Evolutionary conservation across 2,113 vertebrate species (phyloP), one percentile per base, ranked within the genome.

Genomic region (Chaenocephalus aceratus): DNA sequence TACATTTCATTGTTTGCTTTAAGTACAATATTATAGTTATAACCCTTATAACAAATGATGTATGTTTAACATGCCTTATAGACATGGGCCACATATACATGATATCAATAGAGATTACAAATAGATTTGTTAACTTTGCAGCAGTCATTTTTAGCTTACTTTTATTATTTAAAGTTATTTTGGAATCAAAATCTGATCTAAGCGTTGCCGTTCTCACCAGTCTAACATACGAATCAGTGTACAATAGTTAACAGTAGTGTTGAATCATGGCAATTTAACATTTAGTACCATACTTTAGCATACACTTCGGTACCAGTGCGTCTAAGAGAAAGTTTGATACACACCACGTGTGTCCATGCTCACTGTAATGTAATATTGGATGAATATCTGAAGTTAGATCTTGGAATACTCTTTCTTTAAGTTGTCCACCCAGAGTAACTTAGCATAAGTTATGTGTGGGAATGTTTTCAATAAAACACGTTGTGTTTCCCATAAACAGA

Each of bases 401-500:
- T 76, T 48, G 68, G n/a, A 54, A 26, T 6, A 2, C 18, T 21
- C 26, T 13, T 3, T 14, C 51, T 65, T 66, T 16, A 41, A 36
- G 68, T 41, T 79, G 70, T 52, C 46, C 44, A 10, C 66, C 34
- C 57, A 11, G 34, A 80, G 13, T 75, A 65, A 77, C 83, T 54
- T 23, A 62, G 53, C 34, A 34, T 72, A 83, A 86, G 79, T 84
- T 74, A 75, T 65, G 76, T 70, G 70, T 75, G 72, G 81, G 80
- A 87, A 85, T 85, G 75, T 82, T 83, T 88, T 87, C 64, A 76
- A 46, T 80, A 76, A 79, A 88, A 79, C 78, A 80, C 52, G 13
- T 51, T 59, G 54, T 59, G 15, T 59, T 77, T 51, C 66, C 53
- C 63, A 61, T 74, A 85, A 87, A 83, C 77, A 86, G 52, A 30